Conservation (phyloP, 2,113 vertebrate genomes). For the Origma solitaria region DNA sequence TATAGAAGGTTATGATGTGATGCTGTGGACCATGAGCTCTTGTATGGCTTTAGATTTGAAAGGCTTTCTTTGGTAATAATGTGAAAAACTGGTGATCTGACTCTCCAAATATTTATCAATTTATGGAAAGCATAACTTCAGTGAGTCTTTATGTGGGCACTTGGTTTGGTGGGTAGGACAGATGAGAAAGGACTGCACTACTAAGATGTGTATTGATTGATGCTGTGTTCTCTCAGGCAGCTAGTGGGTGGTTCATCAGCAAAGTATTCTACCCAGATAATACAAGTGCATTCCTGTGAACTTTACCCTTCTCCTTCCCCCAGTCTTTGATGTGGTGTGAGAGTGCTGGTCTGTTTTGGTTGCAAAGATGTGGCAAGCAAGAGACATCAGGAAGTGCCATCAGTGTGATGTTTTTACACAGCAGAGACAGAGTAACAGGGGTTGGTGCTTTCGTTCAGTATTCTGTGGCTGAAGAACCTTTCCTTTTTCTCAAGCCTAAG, state of each 20-base stretch:
- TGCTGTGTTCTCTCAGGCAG: background rate
- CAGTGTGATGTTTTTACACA: background rate
- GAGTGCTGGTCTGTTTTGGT: background rate
- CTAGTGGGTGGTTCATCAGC: background rate
- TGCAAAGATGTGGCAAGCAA: background rate
- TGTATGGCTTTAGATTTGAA: background rate
- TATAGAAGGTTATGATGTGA: background rate
- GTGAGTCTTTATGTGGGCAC: background rate
- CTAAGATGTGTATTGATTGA: no score
- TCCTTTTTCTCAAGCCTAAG: background rate
- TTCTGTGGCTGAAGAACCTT: background rate
- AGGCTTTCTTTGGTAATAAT: background rate
- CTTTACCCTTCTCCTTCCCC: background rate
- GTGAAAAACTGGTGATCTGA: background rate
- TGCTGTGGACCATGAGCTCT: background rate
- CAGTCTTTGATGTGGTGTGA: accelerated
- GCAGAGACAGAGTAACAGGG: background rate
- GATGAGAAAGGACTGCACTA: background rate
- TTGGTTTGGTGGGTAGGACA: background rate
- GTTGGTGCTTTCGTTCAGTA: background rate
- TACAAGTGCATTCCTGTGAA: background rate
- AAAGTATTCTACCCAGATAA: background rate
- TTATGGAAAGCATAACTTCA: background rate
- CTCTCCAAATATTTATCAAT: background rate
- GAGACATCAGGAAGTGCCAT: background rate